Evolutionary conservation across 2,113 vertebrate genomes (phyloP), one percentile per base, ranked within the genome.

Genomic region (Catagonus wagneri): DNA sequence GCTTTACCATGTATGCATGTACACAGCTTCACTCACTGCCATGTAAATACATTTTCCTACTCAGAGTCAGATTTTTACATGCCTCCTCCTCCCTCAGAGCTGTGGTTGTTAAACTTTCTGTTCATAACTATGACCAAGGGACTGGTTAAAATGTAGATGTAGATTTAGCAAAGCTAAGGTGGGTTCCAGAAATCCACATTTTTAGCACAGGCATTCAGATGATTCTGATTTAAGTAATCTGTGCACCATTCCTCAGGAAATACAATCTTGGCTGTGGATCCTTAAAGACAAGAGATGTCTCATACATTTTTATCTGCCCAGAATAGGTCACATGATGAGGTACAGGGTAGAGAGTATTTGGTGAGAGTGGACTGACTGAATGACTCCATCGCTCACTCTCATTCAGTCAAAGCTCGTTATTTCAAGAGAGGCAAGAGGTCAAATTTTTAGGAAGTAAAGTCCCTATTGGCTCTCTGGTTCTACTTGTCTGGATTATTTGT

Each of bases 1-100:
- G 14, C 14, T 60, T n/a, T 56, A 13, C 2, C 4, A 9, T n/a
- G 4, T 2, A 14, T 3, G 16, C 4, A 4, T 6, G 4, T 7
- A 34, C 16, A n/a, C 9, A 1, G 3, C 15, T 56, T 89, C 58
- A 79, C 27, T 68, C 85, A 75, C 1, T 44, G 29, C 78, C 14
- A 29, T 23, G 11, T 8, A 58, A 17, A 65, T 36, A 7, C 11
- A 27, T 8, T 44, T 23, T 84, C 25, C 15, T 23, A 2, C 66
- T 17, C 66, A 68, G 4, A 89, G 10, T 3, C 58, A 75, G 66
- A 80, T 63, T 80, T 83, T 83, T 39, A 74, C 7, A 25, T 0
- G 0, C 23, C 34, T 65, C 34, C 19, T 11, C 23, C 34, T 65
- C 34, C 23, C 8, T 83, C 25, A 68, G 32, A 92, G 32, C n/a